Evolutionary conservation across 2,888 invertebrate species (phyloP).

Genomic region (Rhingia campestris): DNA sequence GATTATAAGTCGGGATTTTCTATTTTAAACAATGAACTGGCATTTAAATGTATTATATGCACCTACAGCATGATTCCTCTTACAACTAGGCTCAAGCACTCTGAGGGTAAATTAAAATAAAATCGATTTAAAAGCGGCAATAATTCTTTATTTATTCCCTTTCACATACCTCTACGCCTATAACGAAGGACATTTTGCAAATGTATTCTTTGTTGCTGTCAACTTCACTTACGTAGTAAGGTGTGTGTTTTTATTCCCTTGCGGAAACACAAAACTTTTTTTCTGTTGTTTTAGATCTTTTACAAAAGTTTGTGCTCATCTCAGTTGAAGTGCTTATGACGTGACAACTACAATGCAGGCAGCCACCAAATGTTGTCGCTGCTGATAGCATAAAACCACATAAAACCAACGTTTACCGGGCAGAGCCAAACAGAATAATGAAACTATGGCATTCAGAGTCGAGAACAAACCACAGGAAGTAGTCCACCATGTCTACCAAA

Average conservation of each 20-base stretch:
- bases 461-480: slow-evolving; percentile 71
- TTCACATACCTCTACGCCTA: not conserved
- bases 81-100: not conserved
- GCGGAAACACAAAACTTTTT: slow-evolving; percentile 50
- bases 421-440: slow-evolving; percentile 65
- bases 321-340: slow-evolving; percentile 70
- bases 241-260: slow-evolving; percentile 39
- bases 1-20: too few relatives aligned
- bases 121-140: slow-evolving; percentile 3
- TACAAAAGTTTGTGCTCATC: slow-evolving; percentile 55
- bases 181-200: slow-evolving; percentile 21
- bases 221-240: slow-evolving; percentile 18
- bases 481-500: slow-evolving; percentile 73
- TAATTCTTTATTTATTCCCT: slow-evolving; percentile 43
- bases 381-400: slow-evolving; percentile 59
- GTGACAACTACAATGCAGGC: slow-evolving; percentile 66
- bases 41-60: not conserved
- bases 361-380: slow-evolving; percentile 68
- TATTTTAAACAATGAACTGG: too few relatives aligned
- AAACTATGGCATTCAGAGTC: slow-evolving; percentile 57
- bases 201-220: slow-evolving; percentile 42
- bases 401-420: slow-evolving; percentile 68
- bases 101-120: slow-evolving; percentile 1
- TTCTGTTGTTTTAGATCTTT: slow-evolving; percentile 48
- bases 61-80: not conserved